Percentiles rank a stretch among this genome's conserved stretches.
These are phyloP conservation scores for Dermolepida albohirtum DNA, from an alignment of 2,888 invertebrate species.

Conservation along the genomic window DNA sequence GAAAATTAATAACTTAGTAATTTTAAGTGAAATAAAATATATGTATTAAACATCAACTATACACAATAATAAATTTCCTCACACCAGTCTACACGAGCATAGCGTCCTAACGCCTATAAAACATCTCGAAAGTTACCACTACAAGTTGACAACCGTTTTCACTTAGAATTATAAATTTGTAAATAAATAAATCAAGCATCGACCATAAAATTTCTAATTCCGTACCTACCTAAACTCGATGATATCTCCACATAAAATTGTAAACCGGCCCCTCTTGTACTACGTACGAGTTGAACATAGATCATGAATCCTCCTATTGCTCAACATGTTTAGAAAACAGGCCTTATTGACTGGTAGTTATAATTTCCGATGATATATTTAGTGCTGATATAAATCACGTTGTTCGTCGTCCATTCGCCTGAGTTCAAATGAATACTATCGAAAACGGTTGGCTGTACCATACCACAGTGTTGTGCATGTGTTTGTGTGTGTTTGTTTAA, in stretches of 20 bases:
- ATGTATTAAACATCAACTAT: no score
- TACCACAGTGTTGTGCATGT: neutral
- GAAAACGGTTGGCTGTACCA: slow-evolving; percentile 17
- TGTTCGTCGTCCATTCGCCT: slow-evolving; percentile 1
- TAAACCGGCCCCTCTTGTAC: no score
- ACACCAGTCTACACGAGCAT: no score
- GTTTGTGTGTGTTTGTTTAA: slow-evolving; percentile 26
- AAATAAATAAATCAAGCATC: slow-evolving; percentile 15
- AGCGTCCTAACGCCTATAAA: no score
- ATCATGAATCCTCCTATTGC: slow-evolving; percentile 25
- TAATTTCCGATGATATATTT: slow-evolving; percentile 35
- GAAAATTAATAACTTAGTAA: no score
- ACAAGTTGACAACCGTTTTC: slow-evolving; percentile 4
- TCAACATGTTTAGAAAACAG: slow-evolving; percentile 32
- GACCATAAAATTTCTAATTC: slow-evolving; percentile 21
- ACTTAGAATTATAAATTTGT: slow-evolving; percentile 15
- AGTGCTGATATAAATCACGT: slow-evolving; percentile 26
- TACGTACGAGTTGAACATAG: neutral
- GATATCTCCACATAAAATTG: no score
- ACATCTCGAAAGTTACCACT: slow-evolving; percentile 3
- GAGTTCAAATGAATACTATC: slow-evolving; percentile 14
- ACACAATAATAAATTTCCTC: no score
- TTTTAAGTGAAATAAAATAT: no score
- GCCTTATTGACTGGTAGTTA: slow-evolving; percentile 32
- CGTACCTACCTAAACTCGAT: neutral